Evolutionary conservation across 2,797 vertebrate species (phyloP).

Genomic region (Salarias fasciatus): DNA sequence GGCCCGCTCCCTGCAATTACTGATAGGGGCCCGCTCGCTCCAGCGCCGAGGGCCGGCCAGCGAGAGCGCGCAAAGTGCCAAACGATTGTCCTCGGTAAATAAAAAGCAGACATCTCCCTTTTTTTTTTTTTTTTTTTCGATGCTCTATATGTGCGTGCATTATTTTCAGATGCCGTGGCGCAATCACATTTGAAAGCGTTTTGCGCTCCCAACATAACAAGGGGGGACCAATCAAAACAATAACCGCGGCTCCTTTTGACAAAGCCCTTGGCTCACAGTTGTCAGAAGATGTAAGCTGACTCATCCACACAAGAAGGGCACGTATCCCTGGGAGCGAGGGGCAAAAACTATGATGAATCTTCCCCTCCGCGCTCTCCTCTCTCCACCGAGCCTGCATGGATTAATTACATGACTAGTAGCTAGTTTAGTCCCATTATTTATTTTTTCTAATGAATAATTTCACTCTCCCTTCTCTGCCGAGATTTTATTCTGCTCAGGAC

Average conservation of each 20-base stretch:
- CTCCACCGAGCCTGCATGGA: slow-evolving; percentile 73
- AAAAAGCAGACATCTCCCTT: slow-evolving; percentile 79
- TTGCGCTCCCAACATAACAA: slow-evolving; percentile 75
- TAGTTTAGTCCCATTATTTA: slow-evolving; percentile 78
- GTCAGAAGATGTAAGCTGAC: slow-evolving; percentile 84
- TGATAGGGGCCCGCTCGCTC: slow-evolving; percentile 64
- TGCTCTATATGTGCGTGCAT: slow-evolving; percentile 75
- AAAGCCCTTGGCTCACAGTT: slow-evolving; percentile 79
- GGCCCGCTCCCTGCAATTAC: slow-evolving; percentile 69
- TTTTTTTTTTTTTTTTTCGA: slow-evolving; percentile 76
- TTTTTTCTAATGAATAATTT: slow-evolving; percentile 78
- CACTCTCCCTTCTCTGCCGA: slow-evolving; percentile 51
- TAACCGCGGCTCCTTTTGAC: slow-evolving; percentile 82
- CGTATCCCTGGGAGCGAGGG: slow-evolving; percentile 79
- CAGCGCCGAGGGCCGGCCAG: slow-evolving; percentile 52
- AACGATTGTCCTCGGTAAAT: slow-evolving; percentile 78
- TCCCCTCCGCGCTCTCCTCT: slow-evolving; percentile 70
- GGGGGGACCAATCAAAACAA: slow-evolving; percentile 78
- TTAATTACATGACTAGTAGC: slow-evolving; percentile 80
- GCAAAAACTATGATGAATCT: slow-evolving; percentile 75
- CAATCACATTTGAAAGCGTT: slow-evolving; percentile 82
- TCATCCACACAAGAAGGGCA: slow-evolving; percentile 83
- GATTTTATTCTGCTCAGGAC: slow-evolving; percentile 73
- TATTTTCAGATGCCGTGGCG: slow-evolving; percentile 70
- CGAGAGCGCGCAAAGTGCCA: slow-evolving; percentile 68